Conservation (phyloP, 2,797 vertebrate genomes). For the Cyclura pinguis region DNA sequence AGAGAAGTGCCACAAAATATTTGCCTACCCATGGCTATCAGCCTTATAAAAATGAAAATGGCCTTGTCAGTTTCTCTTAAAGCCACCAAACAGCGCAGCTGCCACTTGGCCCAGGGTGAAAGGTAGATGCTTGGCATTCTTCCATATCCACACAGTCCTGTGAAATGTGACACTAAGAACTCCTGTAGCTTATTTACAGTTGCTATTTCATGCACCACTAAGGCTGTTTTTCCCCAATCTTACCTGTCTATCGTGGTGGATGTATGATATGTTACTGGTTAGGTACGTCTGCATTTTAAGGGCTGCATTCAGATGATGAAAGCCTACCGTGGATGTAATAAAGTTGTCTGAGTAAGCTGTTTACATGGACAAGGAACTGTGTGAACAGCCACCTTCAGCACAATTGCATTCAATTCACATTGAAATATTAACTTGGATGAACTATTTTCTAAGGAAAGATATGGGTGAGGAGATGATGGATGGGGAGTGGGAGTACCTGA, state of each 20-base stretch:
- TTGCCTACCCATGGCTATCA: background rate
- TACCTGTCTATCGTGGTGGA: slow-evolving; percentile 20
- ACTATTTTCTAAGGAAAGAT: background rate
- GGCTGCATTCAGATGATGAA: slow-evolving; percentile 37
- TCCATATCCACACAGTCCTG: background rate
- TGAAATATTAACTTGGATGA: slow-evolving; percentile 21
- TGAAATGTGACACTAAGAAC: slow-evolving; percentile 18
- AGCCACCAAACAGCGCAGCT: background rate
- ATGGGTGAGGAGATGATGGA: background rate
- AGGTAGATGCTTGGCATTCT: background rate
- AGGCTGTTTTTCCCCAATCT: slow-evolving; percentile 17
- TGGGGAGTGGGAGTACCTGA: background rate
- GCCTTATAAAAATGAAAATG: background rate
- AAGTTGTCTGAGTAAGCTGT: slow-evolving; percentile 50
- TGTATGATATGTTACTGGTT: slow-evolving; percentile 47
- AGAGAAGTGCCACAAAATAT: background rate
- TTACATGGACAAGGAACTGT: slow-evolving; percentile 30
- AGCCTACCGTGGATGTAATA: slow-evolving; percentile 28
- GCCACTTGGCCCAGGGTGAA: background rate
- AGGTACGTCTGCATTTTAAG: slow-evolving; percentile 48
- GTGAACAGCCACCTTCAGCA: slow-evolving; percentile 16
- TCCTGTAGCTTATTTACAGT: slow-evolving; percentile 21
- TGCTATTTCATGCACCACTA: slow-evolving; percentile 40
- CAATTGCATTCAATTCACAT: slow-evolving; percentile 20
- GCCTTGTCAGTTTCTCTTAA: background rate